Evolutionary conservation across 2,888 invertebrate genomes (phyloP), one percentile per base, ranked within the genome.

Genomic region (Syritta pipiens): DNA sequence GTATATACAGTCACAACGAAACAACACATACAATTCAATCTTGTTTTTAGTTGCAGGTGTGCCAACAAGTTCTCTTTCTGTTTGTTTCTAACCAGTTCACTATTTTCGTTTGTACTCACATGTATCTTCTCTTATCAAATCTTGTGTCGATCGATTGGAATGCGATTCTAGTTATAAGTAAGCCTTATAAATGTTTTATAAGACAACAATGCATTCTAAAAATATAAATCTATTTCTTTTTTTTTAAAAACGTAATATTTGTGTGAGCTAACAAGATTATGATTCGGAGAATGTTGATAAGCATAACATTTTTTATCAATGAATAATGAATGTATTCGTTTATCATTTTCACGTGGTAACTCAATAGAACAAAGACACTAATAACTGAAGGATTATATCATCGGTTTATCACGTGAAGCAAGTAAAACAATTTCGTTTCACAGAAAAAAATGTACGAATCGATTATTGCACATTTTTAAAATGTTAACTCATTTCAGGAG

Each of bases 11-110:
- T 9, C 57, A 12, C 57, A 42, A 42, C 28, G 17, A 57, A 42
- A 57, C 42, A 10, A 30, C n/a, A 2, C 42, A 20, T 42, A 12
- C 28, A 10, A 20, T 55, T 28, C 40, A 28, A 26, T 40, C 26
- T 40, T 24, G 9, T 28, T 14, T 28, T 28, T 19, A 49, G 30
- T 40, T 57, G 40, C 42, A 57, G 57, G 57, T 57, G 57, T 42
- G 57, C 57, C 42, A 57, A 42, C 57, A 42, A 28, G 57, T 57
- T 57, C 57, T 57, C 28, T n/a, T 7, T 4, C 7, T 42, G 28
- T 42, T 57, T 55, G 37, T 3, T 17, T 55, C 2, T 55, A 26
- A 37, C 4, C 37, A 37, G 40, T 28, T 37, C 40, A 42, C 35
- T 20, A 42, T 57, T 28, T 28, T 19, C 10, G n/a, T 42, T 20